Base-by-base conservation (phyloP, 2,113 vertebrate species). In the Ranitomeya variabilis region DNA sequence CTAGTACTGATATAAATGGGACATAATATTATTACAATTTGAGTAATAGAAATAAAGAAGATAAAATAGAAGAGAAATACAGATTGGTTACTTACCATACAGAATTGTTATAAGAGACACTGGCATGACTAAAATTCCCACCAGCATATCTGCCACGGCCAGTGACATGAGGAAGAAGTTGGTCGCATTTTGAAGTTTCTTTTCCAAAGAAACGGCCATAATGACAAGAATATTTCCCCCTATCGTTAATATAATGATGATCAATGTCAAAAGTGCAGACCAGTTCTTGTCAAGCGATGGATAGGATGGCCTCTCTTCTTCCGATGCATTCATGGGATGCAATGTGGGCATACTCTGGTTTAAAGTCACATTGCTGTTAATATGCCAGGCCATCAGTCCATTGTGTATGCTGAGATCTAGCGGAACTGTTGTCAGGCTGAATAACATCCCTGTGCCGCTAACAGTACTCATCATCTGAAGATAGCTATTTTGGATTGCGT, bases 81-180 rank as follows among this genome's bases (percentile, higher is more conserved):
- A 18, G 0, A 60, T 37, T 37, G 89, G 67, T 16, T 79, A 97
- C 98, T 97, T 94, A 99, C 98, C 97, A 0, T 99, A 99, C 51
- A 99, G 95, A 81, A 99, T 97, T 93, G 98, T 95, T 90, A 99
- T 95, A 91, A 99, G 97, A 15, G 98, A 99, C 84, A 98, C 92
- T 0, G 98, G 98, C 98, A 99, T 99, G 87, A 99, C 98, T 91
- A 99, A 95, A 90, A 99, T 97, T 94, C 98, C 98, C 87, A 99
- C 98, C 69, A 99, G 92, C 97, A 99, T 99, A 93, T 99, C 98
- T 0, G 98, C 98, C 89, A 99, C 96, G 0, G 98, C 98, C 92
- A 99, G 93, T 0, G 98, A 99, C 94, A 99, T 96, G 93, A 99
- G 94, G 92, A 99, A 99, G 92, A 98, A 99, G 93, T 99, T 99